Base-by-base conservation (phyloP, 2,113 vertebrate species). In the Mus spicilegus region DNA sequence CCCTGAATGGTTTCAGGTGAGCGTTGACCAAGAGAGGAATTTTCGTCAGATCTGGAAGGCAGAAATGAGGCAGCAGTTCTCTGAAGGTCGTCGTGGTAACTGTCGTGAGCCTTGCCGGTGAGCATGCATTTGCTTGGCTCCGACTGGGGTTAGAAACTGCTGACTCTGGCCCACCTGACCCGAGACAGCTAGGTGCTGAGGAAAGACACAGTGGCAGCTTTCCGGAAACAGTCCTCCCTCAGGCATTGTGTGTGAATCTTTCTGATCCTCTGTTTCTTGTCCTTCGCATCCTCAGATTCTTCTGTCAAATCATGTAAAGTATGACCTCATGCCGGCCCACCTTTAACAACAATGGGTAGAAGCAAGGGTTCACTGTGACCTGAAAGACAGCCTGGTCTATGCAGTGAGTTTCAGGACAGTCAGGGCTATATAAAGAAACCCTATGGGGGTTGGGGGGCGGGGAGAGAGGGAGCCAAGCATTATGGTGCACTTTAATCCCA, bases 81-180 rank as follows among this genome's bases (percentile, higher is more conserved):
- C 89, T 87, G 77, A 95, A 95, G 94, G 77, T 96, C 77, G 33
- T 1, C 58, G 63, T 89, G 61, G 92, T 93, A 81, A 90, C 92
- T 2, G 33, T 11, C 17, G 86, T 76, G 70, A 88, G 63, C 54
- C 6, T 5, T n/a, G n/a, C 75, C 36, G 5, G 24, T 42, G 46
- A 87, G 63, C 39, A 51, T 77, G 28, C 85, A 39, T 82, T 92
- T 78, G 63, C 67, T 80, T 70, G 81, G n/a, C 65, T 94, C 49
- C 26, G 46, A 65, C 56, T 33, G 56, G 39, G 36, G n/a, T 90
- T 22, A 88, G 70, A 90, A 91, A n/a, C 19, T 30, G 75, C 33
- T 94, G 58, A 86, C 39, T 76, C 46, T 20, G 63, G 42, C 61
- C n/a, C 89, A 67, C 13, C 33, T 33, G 22, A 65, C 33, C 77